Conservation (phyloP, 1,140 invertebrate genomes). For the Oreohelix idahoensis region DNA sequence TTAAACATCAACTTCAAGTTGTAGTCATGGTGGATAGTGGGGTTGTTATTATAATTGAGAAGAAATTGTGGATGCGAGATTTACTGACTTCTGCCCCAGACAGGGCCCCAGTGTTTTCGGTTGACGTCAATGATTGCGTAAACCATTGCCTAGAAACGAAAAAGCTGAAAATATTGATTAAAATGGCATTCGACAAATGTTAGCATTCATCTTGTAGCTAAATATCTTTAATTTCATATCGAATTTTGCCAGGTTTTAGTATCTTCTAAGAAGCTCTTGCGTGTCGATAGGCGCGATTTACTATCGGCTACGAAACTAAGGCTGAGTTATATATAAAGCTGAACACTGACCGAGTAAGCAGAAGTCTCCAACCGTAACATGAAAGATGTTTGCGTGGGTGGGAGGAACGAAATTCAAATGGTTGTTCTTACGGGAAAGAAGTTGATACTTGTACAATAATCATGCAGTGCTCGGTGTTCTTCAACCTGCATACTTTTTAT, state of each 20-base stretch:
- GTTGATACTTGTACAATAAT: not conserved
- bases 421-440: not conserved
- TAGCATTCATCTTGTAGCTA: not conserved
- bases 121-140: constrained; percentile 26
- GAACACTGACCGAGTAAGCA: not conserved
- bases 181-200: not conserved
- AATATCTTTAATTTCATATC: not conserved
- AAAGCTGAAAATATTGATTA: constrained; percentile 19
- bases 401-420: constrained; percentile 27
- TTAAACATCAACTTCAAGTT: too few relatives aligned
- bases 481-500: not conserved
- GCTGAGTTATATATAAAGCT: not conserved
- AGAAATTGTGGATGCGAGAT: too few relatives aligned
- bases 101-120: not conserved
- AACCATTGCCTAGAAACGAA: constrained; percentile 25
- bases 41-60: not conserved
- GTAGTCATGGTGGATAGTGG: too few relatives aligned
- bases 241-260: too few relatives aligned
- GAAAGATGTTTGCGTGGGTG: constrained; percentile 18
- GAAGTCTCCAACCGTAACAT: constrained; percentile 22
- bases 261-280: too few relatives aligned
- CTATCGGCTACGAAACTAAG: constrained; percentile 9
- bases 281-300: not conserved
- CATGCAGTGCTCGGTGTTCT: not conserved
- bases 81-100: not conserved